These are phyloP conservation scores for Drosophila rellima DNA, from an alignment of 2,888 invertebrate genomes.

Conservation along the genomic window DNA sequence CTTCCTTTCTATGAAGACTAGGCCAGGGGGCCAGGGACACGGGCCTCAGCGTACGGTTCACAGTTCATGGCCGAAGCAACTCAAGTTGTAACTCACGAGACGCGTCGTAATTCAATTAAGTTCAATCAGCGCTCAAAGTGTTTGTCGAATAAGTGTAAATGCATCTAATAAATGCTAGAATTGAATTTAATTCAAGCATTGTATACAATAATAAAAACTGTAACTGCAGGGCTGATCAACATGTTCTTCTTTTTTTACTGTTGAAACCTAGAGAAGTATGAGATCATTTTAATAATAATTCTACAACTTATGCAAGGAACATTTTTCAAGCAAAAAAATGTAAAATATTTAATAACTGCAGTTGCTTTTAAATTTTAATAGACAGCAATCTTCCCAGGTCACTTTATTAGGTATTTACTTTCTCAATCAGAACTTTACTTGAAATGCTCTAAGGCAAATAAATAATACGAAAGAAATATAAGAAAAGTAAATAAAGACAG, in stretches of 20 bases:
- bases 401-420: background rate
- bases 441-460: background rate
- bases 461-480: background rate
- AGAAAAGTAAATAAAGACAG: background rate
- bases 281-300: background rate
- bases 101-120: conserved; percentile 69
- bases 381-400: background rate
- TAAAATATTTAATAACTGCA: no score
- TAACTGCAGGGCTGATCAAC: background rate
- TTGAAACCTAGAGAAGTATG: no score
- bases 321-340: no score
- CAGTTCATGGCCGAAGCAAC: conserved; percentile 50
- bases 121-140: conserved; percentile 71
- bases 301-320: background rate
- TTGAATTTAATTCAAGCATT: conserved; percentile 43
- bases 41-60: conserved; percentile 16
- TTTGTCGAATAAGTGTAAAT: conserved; percentile 66
- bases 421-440: background rate
- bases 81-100: conserved; percentile 57
- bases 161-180: conserved; percentile 34
- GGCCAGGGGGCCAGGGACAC: conserved; percentile 28
- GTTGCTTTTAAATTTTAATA: background rate
- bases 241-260: background rate
- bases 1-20: conserved; percentile 60
- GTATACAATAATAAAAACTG: conserved; percentile 13